Percentiles rank a stretch among this genome's conserved stretches.
Evolutionary conservation across 1,140 invertebrate genomes (phyloP).

Genomic region (Drosophila sucinea): DNA sequence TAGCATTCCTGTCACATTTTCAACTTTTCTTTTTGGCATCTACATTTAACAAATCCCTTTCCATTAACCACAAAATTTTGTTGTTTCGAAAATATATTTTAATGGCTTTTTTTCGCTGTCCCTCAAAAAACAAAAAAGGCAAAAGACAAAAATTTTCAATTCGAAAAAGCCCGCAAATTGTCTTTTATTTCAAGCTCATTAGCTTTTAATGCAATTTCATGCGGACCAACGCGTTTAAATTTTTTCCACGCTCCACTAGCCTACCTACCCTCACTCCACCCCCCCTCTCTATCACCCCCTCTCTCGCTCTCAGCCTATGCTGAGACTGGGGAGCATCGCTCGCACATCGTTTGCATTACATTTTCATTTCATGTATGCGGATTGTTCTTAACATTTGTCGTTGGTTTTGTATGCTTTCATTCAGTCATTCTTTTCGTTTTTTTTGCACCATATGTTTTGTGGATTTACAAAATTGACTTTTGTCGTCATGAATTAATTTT

Average conservation of each 20-base stretch:
- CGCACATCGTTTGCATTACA: conserved; percentile 68
- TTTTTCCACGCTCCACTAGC: conserved; percentile 65
- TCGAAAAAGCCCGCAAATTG: conserved; percentile 66
- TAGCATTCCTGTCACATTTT: conserved; percentile 30
- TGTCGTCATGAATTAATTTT: conserved; percentile 79
- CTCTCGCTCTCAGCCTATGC: conserved; percentile 17
- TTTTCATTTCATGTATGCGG: conserved; percentile 50
- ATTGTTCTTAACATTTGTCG: conserved; percentile 23
- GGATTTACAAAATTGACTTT: conserved; percentile 75
- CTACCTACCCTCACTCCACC: conserved; percentile 2
- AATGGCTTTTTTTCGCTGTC: conserved; percentile 49
- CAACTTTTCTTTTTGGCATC: conserved; percentile 2
- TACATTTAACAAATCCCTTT: conserved; percentile 7
- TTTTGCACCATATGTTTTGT: conserved; percentile 69
- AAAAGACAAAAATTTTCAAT: conserved; percentile 55
- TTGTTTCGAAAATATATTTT: conserved; percentile 53
- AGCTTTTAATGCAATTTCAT: conserved; percentile 80
- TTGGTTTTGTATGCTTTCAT: conserved; percentile 17
- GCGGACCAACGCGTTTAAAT: conserved; percentile 73
- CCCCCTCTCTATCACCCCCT: conserved; percentile 24
- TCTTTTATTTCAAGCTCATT: conserved; percentile 80
- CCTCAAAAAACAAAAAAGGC: conserved; percentile 30
- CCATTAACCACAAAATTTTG: conserved; percentile 18
- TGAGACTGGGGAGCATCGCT: conserved; percentile 26
- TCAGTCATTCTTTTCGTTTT: conserved; percentile 16